Percentiles rank a stretch among this genome's conserved stretches.
These are phyloP conservation scores for Drosophila cognata DNA, from an alignment of 2,888 invertebrate genomes.

Conservation along the genomic window DNA sequence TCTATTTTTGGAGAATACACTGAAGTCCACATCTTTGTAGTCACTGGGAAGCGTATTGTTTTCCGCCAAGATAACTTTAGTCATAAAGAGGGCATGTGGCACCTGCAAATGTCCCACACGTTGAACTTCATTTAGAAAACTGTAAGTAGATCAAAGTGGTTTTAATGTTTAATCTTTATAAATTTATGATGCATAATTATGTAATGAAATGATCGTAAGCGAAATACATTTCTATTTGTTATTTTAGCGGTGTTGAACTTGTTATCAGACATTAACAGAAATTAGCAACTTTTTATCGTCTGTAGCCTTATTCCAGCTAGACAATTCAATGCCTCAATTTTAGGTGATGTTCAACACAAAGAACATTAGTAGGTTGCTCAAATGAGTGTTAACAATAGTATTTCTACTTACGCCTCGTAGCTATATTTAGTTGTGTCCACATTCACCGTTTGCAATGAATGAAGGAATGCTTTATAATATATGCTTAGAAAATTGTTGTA, in stretches of 20 bases:
- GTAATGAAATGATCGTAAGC: neutral
- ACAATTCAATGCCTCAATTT: neutral
- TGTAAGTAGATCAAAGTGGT: constrained; percentile 40
- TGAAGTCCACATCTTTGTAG: constrained; percentile 85
- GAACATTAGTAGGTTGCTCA: neutral
- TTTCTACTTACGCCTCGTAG: constrained; percentile 82
- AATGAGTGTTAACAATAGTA: neutral
- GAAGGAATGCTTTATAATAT: constrained; percentile 86
- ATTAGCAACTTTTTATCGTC: neutral
- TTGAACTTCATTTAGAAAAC: constrained; percentile 84
- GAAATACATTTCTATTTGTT: neutral
- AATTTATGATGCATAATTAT: neutral
- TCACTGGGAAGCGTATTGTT: constrained; percentile 85
- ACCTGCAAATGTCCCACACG: constrained; percentile 85
- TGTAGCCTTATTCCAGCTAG: neutral
- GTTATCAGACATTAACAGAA: neutral
- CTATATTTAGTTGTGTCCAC: constrained; percentile 84
- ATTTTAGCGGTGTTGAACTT: neutral
- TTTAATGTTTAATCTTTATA: neutral
- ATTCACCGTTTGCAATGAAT: constrained; percentile 83
- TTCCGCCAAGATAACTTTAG: constrained; percentile 86
- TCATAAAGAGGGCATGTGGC: constrained; percentile 86
- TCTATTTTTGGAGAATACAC: constrained; percentile 74
- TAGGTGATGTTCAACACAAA: neutral
- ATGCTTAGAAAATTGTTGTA: constrained; percentile 86